Base-by-base conservation (phyloP, 2,888 invertebrate genomes). In the Cremastinae sp. region DNA sequence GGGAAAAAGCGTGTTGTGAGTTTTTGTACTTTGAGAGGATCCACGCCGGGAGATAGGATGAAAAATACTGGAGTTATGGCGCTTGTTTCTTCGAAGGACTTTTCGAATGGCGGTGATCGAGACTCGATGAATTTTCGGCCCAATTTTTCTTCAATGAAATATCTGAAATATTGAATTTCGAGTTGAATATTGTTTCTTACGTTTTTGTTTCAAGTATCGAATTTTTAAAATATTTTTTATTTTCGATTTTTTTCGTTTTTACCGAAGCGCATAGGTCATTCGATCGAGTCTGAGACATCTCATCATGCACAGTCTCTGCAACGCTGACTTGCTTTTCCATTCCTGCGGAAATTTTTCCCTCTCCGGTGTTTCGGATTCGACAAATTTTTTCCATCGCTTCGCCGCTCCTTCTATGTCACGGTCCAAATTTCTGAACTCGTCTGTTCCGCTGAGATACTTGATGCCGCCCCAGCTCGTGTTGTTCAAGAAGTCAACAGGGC, bases 301-400 rank as follows among this genome's bases (percentile, higher is more conserved):
- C 95, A 98, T 95, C 88, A 98, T 98, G 85, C 98, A 98, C 3
- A 98, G 91, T 78, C 95, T 93, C 87, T 98, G 97, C 53, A 98
- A 90, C 0, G 96, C 91, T 0, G 94, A 92, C 89, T 97, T 98
- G 84, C 95, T 95, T 88, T 98, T 98, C 98, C 98, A 98, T 86
- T 98, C 98, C 74, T 97, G 97, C 0, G 98, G 98, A 81, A 98
- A 93, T 88, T 96, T 97, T 88, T 98, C 98, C 83, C 95, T 94
- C 89, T 98, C 98, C 0, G 98, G 98, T 75, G 94, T 94, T 87
- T 98, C 98, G 16, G 96, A 95, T 83, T 98, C 97, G 0, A 96
- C 94, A 84, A 97, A 96, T 87, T 96, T 97, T 84, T 95, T 95
- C 98, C 98, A 98, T 69, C 97, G 92, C 87, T 97, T 98, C 0